phyloP scores from a whole-genome alignment of 1,140 invertebrate genomes.

The Drosophila watanabei region DNA sequence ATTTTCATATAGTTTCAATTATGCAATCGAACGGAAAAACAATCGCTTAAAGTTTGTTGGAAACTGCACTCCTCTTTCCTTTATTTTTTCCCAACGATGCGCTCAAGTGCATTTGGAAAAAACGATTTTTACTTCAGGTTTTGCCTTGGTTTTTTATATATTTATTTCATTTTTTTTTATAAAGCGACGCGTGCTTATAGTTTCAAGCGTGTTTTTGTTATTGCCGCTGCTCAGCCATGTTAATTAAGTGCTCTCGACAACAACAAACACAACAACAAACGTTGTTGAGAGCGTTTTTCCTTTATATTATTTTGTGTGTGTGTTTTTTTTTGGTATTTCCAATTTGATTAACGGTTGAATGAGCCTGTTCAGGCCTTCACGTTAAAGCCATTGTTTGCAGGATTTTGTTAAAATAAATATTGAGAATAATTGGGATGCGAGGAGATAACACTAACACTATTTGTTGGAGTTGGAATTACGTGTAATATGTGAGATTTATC shows the following conservation, averaged over 20 bases:
- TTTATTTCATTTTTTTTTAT: conserved; percentile 2
- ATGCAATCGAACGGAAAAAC: conserved; percentile 30
- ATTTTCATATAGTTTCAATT: conserved; percentile 13
- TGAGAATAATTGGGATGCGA: no score
- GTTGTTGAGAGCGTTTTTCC: conserved; percentile 1
- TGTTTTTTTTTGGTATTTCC: conserved; percentile 11
- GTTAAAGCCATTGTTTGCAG: conserved; percentile 1
- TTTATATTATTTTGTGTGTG: conserved; percentile 1
- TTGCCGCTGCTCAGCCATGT: conserved; percentile 26
- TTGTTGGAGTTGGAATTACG: neutral
- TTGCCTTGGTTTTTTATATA: neutral
- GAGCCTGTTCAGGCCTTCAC: conserved; percentile 1
- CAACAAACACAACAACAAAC: neutral
- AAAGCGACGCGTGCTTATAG: conserved; percentile 34
- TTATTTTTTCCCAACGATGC: conserved; percentile 19
- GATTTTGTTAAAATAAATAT: neutral
- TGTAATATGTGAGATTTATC: neutral
- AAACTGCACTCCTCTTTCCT: conserved; percentile 19
- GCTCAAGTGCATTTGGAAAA: conserved; percentile 38
- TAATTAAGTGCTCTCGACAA: conserved; percentile 31
- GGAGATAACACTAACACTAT: neutral
- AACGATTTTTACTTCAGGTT: conserved; percentile 31
- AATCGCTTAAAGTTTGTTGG: conserved; percentile 5
- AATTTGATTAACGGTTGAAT: conserved; percentile 39
- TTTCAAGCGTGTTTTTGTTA: conserved; percentile 20